Evolutionary conservation across 2,888 invertebrate genomes (phyloP), one percentile per base, ranked within the genome.

Genomic region (Bimastos eiseni): DNA sequence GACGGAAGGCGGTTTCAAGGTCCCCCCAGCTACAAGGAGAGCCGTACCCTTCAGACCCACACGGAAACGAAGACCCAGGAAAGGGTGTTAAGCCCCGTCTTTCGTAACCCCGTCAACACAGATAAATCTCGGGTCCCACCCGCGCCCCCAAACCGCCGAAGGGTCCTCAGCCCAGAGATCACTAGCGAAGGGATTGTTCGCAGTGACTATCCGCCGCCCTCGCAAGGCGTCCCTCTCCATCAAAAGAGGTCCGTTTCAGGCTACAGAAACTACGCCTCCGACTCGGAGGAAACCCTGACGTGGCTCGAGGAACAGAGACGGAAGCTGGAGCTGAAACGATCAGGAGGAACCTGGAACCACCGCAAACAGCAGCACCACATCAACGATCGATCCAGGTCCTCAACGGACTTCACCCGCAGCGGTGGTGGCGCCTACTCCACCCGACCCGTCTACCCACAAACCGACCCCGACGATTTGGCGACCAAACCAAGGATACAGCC

Each of bases 381-480:
- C 49, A 24, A 24, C 70, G 70, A 70, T n/a, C 70, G 70, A 70
- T 70, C 70, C 70, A 70, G n/a, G 70, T 70, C 70, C 30, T 70
- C 70, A 8, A 70, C 70, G 30, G 70, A 70, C 70, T 70, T 70
- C 70, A 70, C 70, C 8, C 86, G 37, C 36, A 86, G 21, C 36
- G 86, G 86, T 2, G 36, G 19, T 36, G 21, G 86, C n/a, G 21
- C 34, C 34, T 17, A 24, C 8, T 17, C 37, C 38, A 41, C 37
- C 88, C 49, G 55, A 33, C 49, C 90, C 24, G 37, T 96, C 94
- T 95, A 96, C 92, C 96, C 96, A 8, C 96, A 96, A 93, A 96
- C 96, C 91, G 93, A 94, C 89, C 93, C 94, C 1, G 94, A 94
- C 49, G 95, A 95, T 90, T 93, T 93, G 89, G 93, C 86, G 19